A percentile compares a stretch with the other conserved stretches of the same genome.
Conservation (phyloP, 2,113 vertebrate species). For the Dromaius novaehollandiae region DNA sequence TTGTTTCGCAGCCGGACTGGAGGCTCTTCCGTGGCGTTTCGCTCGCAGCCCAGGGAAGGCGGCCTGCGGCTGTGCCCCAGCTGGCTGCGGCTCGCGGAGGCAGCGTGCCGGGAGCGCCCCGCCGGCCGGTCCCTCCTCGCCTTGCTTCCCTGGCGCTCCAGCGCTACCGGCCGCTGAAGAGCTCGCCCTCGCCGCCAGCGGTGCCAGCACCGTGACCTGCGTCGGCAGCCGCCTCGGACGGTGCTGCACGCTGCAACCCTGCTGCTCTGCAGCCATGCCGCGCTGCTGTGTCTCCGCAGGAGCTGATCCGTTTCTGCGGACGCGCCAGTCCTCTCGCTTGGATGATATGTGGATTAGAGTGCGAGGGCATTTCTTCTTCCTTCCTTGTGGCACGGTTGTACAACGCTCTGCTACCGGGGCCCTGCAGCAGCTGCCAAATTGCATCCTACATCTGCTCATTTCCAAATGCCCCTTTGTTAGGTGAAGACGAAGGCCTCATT, state of each 20-base stretch:
- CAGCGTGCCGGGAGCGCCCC: neutral
- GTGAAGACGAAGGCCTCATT: constrained; percentile 36
- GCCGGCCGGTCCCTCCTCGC: neutral
- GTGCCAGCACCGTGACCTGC: neutral
- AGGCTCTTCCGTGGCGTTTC: neutral
- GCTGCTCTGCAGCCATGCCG: accelerated
- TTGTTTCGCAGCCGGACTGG: neutral
- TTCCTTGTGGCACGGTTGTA: constrained; percentile 6
- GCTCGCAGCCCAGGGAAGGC: neutral
- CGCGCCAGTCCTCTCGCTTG: neutral
- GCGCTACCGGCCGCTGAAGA: neutral
- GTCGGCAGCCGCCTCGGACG: neutral
- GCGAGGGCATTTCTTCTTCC: neutral
- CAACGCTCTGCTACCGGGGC: neutral
- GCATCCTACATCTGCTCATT: constrained; percentile 46
- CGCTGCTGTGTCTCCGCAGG: neutral
- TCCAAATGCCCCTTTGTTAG: constrained; percentile 44
- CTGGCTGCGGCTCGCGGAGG: neutral
- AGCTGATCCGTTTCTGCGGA: neutral
- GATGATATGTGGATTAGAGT: neutral
- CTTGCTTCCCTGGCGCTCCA: neutral
- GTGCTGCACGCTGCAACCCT: accelerated
- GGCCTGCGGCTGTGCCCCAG: neutral
- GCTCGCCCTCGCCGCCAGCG: neutral
- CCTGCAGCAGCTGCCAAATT: constrained; percentile 45